Percentiles rank a stretch among this genome's conserved stretches.
phyloP scores from a whole-genome alignment of 1,140 invertebrate species.

The Nebria ingens region DNA sequence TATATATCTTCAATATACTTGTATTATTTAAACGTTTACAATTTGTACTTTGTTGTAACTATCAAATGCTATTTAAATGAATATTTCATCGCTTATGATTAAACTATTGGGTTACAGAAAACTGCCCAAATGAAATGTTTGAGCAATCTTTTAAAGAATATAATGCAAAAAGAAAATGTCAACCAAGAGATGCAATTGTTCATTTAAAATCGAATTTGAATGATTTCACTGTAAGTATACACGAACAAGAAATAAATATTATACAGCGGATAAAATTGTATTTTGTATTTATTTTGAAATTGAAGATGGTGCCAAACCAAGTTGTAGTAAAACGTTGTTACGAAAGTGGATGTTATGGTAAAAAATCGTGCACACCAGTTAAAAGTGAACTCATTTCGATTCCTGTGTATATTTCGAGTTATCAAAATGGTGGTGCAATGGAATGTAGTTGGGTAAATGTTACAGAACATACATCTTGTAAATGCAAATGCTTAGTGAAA shows the following conservation, averaged over 20 bases:
- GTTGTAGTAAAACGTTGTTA: constrained; percentile 19
- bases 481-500: constrained; percentile 17
- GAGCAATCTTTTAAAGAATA: background rate
- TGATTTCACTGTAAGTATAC: too few relatives aligned
- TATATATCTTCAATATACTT: too few relatives aligned
- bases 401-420: too few relatives aligned
- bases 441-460: constrained; percentile 15
- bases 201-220: background rate
- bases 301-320: constrained; percentile 20
- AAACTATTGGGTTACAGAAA: background rate
- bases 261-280: too few relatives aligned
- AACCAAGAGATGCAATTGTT: background rate
- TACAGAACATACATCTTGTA: constrained; percentile 14
- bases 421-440: too few relatives aligned
- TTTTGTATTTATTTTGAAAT: too few relatives aligned
- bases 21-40: too few relatives aligned
- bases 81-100: too few relatives aligned
- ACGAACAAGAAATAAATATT: too few relatives aligned
- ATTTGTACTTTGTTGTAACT: too few relatives aligned
- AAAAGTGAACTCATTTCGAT: too few relatives aligned
- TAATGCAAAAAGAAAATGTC: background rate
- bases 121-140: background rate
- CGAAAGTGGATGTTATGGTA: constrained; percentile 17
- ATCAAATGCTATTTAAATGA: too few relatives aligned
- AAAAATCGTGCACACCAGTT: constrained; percentile 17